Evolutionary conservation across 2,797 vertebrate species (phyloP).

Genomic region (Nyctibius grandis): DNA sequence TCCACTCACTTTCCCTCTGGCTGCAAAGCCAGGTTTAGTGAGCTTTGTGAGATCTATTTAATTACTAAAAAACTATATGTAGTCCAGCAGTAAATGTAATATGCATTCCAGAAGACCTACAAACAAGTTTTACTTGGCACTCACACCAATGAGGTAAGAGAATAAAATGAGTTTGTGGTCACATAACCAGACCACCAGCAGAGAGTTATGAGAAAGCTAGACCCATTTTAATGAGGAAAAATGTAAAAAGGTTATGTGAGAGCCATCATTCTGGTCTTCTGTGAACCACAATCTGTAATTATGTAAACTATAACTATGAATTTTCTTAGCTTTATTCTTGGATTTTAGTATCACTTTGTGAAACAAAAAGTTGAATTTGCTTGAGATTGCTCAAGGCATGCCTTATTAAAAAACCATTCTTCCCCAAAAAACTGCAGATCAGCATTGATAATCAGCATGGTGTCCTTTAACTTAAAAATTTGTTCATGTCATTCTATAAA

Average conservation of each 20-base stretch:
- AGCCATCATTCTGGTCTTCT: background rate
- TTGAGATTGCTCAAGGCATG: background rate
- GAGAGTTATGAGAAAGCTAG: conserved; percentile 43
- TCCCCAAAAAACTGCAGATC: background rate
- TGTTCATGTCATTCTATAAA: background rate
- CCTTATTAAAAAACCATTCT: background rate
- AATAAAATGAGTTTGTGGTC: conserved; percentile 52
- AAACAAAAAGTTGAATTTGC: background rate
- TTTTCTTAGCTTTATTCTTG: conserved; percentile 2
- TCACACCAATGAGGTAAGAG: conserved; percentile 62
- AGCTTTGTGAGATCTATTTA: background rate
- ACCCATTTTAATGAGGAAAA: conserved; percentile 33
- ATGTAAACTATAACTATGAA: background rate
- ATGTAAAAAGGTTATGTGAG: conserved; percentile 4
- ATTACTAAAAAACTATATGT: conserved; percentile 23
- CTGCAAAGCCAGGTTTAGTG: conserved; percentile 21
- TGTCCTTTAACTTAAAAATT: background rate
- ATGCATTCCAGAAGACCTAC: conserved; percentile 50
- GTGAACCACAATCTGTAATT: background rate
- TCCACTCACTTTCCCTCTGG: background rate
- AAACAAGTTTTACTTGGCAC: conserved; percentile 56
- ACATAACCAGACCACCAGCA: conserved; percentile 44
- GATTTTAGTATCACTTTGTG: background rate
- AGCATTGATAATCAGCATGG: background rate
- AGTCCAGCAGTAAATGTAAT: conserved; percentile 32